phyloP scores from a whole-genome alignment of 2,888 invertebrate genomes.

The Spatulosminthurus flaviceps region DNA sequence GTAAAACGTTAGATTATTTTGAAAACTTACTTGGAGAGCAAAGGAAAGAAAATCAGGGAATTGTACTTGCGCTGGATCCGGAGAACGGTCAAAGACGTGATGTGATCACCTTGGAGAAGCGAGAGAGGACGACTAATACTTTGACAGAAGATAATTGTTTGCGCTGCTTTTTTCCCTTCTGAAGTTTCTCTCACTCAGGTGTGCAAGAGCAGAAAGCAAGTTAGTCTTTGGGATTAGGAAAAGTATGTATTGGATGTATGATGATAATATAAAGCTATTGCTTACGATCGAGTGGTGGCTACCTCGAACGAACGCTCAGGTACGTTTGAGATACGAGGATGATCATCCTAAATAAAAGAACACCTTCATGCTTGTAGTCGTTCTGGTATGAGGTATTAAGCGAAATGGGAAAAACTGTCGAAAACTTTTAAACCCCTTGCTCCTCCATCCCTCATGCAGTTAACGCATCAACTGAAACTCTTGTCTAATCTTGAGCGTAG shows the following conservation, averaged over 20 bases:
- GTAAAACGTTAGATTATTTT: too few relatives aligned
- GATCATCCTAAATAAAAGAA: not conserved
- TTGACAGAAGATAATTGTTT: not conserved
- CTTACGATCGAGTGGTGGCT: too few relatives aligned
- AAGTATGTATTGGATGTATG: not conserved
- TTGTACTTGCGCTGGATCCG: too few relatives aligned
- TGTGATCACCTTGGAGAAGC: not conserved
- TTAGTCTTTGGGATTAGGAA: not conserved
- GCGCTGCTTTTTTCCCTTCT: not conserved
- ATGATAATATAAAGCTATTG: too few relatives aligned
- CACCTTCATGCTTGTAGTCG: not conserved
- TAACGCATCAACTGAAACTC: constrained; percentile 7
- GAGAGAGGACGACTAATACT: constrained; percentile 5
- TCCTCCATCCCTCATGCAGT: not conserved
- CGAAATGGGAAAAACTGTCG: too few relatives aligned
- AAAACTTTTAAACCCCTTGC: not conserved
- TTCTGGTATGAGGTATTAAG: too few relatives aligned
- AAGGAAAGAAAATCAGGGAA: too few relatives aligned
- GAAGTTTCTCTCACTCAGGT: constrained; percentile 5
- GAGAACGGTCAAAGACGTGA: not conserved
- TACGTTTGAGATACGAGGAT: too few relatives aligned
- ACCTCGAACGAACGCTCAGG: not conserved
- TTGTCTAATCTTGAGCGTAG: not conserved
- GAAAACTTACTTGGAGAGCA: too few relatives aligned
- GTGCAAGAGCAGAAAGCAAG: constrained; percentile 6